Percentiles rank a stretch among this genome's conserved stretches.
Conservation (phyloP, 2,888 invertebrate species). For the Pomacea canaliculata region DNA sequence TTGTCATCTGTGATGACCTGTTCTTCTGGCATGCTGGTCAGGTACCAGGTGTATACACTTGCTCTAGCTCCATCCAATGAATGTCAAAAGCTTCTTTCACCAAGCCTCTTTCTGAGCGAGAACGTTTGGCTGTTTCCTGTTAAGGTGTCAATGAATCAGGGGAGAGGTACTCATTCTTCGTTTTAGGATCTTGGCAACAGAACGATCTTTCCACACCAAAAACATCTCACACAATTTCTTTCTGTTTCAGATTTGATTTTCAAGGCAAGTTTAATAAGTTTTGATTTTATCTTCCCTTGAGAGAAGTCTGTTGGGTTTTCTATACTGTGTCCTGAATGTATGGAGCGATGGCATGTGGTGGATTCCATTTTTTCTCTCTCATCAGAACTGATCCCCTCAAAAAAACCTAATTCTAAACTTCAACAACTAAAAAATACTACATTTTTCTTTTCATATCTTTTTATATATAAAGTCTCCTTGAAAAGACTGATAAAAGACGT, state of each 20-base stretch:
- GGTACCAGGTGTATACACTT: not conserved
- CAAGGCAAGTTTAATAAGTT: not conserved
- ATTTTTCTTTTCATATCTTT: too few species aligned
- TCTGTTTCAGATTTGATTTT: conserved; percentile 4
- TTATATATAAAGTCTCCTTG: too few species aligned
- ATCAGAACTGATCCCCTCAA: not conserved
- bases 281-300: not conserved
- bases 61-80: conserved; percentile 1
- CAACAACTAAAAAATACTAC: too few species aligned
- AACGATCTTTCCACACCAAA: conserved; percentile 4
- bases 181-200: conserved; percentile 1
- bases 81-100: not conserved
- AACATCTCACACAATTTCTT: conserved; percentile 5
- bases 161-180: not conserved
- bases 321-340: not conserved
- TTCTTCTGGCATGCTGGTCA: not conserved
- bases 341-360: not conserved
- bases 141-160: not conserved
- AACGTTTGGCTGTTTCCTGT: not conserved
- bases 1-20: not conserved
- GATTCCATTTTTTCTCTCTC: not conserved
- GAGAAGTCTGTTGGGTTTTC: not conserved
- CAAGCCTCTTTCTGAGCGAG: not conserved
- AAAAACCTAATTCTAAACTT: too few species aligned
- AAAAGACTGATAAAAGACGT: too few species aligned